phyloP scores from a whole-genome alignment of 2,797 vertebrate genomes.

The Etheostoma nigrum region DNA sequence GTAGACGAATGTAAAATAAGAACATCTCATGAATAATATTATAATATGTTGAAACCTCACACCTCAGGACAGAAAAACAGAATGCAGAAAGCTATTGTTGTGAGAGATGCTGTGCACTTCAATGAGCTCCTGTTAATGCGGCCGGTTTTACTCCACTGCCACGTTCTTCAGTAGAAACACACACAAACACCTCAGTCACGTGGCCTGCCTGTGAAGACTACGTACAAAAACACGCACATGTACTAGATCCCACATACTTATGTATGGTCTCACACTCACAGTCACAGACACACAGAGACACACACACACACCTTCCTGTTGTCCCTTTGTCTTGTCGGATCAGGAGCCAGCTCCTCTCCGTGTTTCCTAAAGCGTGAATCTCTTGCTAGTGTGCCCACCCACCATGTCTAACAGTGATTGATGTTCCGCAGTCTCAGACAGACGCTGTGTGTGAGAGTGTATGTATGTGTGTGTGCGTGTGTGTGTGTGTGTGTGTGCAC shows the following conservation, averaged over 20 bases:
- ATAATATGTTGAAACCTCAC: neutral
- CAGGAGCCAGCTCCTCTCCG: constrained; percentile 49
- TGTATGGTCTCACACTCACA: constrained; percentile 11
- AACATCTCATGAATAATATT: constrained; percentile 8
- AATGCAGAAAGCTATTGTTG: constrained; percentile 15
- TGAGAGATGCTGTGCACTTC: constrained; percentile 24
- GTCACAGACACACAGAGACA: constrained; percentile 11
- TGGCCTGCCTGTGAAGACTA: constrained; percentile 31
- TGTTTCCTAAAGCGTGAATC: constrained; percentile 69
- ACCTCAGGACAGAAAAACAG: constrained; percentile 5
- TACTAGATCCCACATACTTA: neutral
- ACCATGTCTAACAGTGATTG: constrained; percentile 80
- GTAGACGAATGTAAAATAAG: neutral
- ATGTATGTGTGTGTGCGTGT: constrained; percentile 20
- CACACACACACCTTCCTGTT: constrained; percentile 2
- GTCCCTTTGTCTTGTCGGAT: constrained; percentile 64
- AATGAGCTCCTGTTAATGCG: constrained; percentile 7
- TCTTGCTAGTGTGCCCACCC: constrained; percentile 65
- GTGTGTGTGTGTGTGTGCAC: constrained; percentile 21
- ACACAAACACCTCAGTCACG: constrained; percentile 47
- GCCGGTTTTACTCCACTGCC: constrained; percentile 17
- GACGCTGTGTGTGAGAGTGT: constrained; percentile 19
- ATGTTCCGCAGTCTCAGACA: constrained; percentile 64
- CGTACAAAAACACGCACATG: constrained; percentile 36
- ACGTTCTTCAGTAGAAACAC: constrained; percentile 36